phyloP scores from a whole-genome alignment of 2,113 vertebrate species.

The Orycteropus afer region DNA sequence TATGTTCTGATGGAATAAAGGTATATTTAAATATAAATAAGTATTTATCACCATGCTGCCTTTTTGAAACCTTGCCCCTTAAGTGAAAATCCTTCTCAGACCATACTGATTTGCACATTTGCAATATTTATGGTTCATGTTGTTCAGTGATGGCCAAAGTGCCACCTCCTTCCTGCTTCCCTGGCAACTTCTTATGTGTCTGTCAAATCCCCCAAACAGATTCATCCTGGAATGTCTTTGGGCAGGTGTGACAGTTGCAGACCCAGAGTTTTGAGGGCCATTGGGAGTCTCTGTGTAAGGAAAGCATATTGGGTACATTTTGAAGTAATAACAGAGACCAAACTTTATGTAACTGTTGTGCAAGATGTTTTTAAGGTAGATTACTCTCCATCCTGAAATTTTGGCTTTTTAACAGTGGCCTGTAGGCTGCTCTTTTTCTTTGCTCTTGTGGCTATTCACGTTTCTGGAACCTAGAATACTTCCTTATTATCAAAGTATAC shows the following conservation, averaged over 20 bases:
- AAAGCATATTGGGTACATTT: background rate
- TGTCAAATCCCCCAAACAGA: slow-evolving; percentile 61
- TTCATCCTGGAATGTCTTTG: slow-evolving; percentile 57
- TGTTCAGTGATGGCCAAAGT: background rate
- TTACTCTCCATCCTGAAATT: background rate
- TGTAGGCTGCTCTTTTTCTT: background rate
- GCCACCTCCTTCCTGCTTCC: background rate
- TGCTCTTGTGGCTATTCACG: background rate
- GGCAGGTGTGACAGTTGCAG: slow-evolving; percentile 19
- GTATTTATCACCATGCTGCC: background rate
- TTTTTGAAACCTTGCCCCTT: background rate
- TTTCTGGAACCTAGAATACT: too few relatives aligned
- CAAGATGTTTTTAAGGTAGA: slow-evolving; percentile 15
- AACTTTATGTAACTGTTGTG: background rate
- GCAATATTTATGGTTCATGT: background rate
- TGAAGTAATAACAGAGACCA: background rate
- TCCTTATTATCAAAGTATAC: too few relatives aligned
- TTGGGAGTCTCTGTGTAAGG: background rate
- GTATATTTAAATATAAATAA: background rate
- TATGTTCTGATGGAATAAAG: background rate
- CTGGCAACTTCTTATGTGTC: slow-evolving; percentile 54
- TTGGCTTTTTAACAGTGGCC: background rate
- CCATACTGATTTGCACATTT: background rate
- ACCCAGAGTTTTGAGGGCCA: background rate
- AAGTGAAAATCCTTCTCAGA: background rate